Evolutionary conservation across 2,113 vertebrate species (phyloP).

Genomic region (Gallinago undulata): DNA sequence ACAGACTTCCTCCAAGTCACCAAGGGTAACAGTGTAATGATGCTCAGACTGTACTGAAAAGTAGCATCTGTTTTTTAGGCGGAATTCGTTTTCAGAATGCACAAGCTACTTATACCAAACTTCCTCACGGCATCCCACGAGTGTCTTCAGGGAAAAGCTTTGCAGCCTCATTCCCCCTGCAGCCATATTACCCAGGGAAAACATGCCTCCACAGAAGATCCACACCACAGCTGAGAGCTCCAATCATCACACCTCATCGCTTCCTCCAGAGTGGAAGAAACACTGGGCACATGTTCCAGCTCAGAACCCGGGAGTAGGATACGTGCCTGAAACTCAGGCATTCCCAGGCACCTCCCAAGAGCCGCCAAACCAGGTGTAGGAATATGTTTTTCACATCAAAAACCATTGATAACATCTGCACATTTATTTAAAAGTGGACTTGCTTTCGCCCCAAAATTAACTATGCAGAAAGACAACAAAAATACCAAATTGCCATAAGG

Average conservation of each 20-base stretch:
- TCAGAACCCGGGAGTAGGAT: not conserved
- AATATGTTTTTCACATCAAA: not conserved
- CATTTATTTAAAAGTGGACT: not conserved
- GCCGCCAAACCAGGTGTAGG: not conserved
- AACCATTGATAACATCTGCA: not conserved
- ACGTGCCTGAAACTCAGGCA: not conserved
- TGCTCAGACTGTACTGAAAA: not conserved
- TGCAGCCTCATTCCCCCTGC: too few relatives aligned
- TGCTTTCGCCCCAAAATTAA: not conserved
- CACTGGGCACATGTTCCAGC: fast-evolving
- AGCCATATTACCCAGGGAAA: fast-evolving
- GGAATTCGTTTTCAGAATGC: not conserved
- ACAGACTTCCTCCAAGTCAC: too few relatives aligned
- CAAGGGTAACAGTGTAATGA: not conserved
- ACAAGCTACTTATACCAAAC: not conserved
- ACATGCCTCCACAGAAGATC: fast-evolving
- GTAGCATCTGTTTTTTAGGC: not conserved
- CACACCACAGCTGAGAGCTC: not conserved
- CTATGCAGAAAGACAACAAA: not conserved
- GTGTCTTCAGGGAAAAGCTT: not conserved
- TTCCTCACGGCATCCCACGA: fast-evolving
- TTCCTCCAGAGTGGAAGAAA: not conserved
- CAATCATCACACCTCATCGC: not conserved
- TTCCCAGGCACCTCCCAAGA: not conserved
- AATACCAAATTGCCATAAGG: not conserved